Percentiles rank a stretch among this genome's conserved stretches.
phyloP scores from a whole-genome alignment of 1,140 invertebrate genomes.

The Heliconius congener region DNA sequence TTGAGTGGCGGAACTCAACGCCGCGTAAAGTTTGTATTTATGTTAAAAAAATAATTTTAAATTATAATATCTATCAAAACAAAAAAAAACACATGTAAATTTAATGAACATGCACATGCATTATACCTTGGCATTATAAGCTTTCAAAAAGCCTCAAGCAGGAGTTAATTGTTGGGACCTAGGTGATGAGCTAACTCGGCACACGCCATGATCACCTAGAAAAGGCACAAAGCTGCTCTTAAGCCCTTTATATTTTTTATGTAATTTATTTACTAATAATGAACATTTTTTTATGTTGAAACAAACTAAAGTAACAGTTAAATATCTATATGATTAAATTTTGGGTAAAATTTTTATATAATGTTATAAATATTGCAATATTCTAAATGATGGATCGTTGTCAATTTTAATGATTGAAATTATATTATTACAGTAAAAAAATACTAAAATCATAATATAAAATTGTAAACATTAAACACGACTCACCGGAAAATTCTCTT shows the following conservation, averaged over 20 bases:
- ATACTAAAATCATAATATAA: background rate
- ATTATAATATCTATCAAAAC: background rate
- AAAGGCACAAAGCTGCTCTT: constrained; percentile 48
- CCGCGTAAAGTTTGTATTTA: background rate
- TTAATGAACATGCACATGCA: constrained; percentile 50
- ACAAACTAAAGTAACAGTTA: background rate
- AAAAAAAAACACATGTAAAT: background rate
- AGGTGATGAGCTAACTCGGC: constrained; percentile 58
- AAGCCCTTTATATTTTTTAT: constrained; percentile 27
- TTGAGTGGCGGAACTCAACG: no score
- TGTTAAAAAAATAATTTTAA: no score
- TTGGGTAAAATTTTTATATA: background rate
- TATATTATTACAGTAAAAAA: background rate
- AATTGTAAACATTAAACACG: background rate
- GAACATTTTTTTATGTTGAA: background rate
- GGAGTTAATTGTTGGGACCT: constrained; percentile 64
- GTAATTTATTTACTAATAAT: background rate
- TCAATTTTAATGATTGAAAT: background rate
- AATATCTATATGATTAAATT: background rate
- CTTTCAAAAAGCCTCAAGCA: constrained; percentile 74
- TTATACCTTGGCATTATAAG: constrained; percentile 77
- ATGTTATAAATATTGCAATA: background rate
- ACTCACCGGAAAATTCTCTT: constrained; percentile 80
- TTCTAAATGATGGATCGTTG: background rate
- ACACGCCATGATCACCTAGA: constrained; percentile 76